These are phyloP conservation scores for Chaunax sp. DNA, from an alignment of 2,797 vertebrate species.

Conservation along the genomic window DNA sequence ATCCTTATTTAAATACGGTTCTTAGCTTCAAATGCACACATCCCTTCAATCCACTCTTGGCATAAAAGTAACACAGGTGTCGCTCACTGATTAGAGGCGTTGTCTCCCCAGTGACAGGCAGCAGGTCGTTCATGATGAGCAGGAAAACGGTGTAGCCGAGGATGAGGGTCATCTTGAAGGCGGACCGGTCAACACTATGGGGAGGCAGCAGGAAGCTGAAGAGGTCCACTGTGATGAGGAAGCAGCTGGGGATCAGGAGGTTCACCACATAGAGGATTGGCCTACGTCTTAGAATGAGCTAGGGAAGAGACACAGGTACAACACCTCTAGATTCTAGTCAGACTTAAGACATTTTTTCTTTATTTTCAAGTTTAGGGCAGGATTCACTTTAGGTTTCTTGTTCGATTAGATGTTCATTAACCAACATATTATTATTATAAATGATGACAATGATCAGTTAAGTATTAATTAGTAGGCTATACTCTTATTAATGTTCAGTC, in stretches of 20 bases:
- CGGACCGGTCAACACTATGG: constrained; percentile 69
- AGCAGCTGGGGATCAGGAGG: constrained; percentile 82
- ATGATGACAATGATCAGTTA: too few relatives aligned
- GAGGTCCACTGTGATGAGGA: constrained; percentile 83
- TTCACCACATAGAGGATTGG: constrained; percentile 77
- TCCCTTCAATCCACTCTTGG: too few relatives aligned
- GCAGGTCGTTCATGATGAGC: constrained; percentile 83
- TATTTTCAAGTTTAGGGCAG: not conserved
- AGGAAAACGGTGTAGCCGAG: constrained; percentile 85
- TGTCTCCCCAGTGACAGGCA: constrained; percentile 75
- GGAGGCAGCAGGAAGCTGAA: constrained; percentile 85
- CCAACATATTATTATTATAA: too few relatives aligned
- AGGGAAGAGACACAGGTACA: not conserved
- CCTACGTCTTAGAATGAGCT: constrained; percentile 72
- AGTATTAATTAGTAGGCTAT: too few relatives aligned
- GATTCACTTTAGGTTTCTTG: not conserved
- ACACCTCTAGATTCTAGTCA: not conserved
- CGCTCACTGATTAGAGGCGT: constrained; percentile 80
- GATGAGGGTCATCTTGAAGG: constrained; percentile 87
- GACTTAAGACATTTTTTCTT: not conserved
- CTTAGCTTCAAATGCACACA: too few relatives aligned
- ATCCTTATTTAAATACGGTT: too few relatives aligned
- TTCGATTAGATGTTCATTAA: too few relatives aligned
- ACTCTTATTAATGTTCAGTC: too few relatives aligned
- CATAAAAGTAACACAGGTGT: not conserved